Conservation (phyloP, 2,113 vertebrate genomes). For the Pituophis catenifer region DNA sequence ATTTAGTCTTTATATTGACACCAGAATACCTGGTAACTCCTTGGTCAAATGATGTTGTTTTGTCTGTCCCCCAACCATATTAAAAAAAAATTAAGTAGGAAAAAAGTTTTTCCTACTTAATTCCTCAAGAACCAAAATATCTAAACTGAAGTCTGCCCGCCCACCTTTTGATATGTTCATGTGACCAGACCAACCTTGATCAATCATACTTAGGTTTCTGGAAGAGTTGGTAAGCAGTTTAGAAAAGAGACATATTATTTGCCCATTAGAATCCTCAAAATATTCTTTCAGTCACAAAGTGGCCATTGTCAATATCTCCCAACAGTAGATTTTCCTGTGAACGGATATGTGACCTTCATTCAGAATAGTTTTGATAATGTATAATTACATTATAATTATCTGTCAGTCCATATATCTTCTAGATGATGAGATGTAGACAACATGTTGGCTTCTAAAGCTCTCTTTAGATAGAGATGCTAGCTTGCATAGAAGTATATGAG, state of each 20-base stretch:
- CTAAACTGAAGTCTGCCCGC: too few species aligned
- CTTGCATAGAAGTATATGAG: background rate
- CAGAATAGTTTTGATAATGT: too few species aligned
- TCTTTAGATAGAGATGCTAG: background rate
- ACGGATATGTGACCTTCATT: too few species aligned
- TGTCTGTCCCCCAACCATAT: background rate
- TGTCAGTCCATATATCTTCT: too few species aligned
- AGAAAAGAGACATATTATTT: background rate
- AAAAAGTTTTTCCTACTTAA: background rate
- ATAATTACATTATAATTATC: too few species aligned
- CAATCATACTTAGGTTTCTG: too few species aligned
- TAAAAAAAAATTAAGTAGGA: background rate
- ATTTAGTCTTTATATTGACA: background rate
- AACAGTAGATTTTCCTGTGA: background rate
- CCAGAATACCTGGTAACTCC: background rate
- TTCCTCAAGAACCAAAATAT: too few species aligned
- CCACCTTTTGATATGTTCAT: too few species aligned
- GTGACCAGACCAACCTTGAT: too few species aligned
- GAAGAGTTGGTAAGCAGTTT: too few species aligned
- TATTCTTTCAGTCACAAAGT: background rate
- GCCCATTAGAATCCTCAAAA: background rate
- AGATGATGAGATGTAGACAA: background rate
- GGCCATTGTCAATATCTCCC: background rate
- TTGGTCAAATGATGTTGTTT: background rate
- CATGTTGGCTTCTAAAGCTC: background rate